Evolutionary conservation across 2,797 vertebrate genomes (phyloP).

Genomic region (Melanotaenia trifasciata): DNA sequence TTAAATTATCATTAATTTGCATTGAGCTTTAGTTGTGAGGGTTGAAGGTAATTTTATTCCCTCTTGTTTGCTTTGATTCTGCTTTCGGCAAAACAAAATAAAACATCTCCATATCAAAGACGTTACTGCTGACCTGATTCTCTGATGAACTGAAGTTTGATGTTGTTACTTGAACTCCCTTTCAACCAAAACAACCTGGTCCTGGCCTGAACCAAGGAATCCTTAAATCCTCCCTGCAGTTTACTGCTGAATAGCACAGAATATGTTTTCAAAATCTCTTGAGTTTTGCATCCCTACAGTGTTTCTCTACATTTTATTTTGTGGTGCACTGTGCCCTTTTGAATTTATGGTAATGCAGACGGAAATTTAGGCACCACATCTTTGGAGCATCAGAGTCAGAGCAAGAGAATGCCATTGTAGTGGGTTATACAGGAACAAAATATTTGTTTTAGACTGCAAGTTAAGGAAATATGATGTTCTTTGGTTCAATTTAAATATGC

Average conservation of each 20-base stretch:
- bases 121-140: conserved; percentile 36
- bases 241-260: not conserved
- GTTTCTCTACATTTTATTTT: not conserved
- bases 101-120: conserved; percentile 63
- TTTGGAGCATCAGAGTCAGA: not conserved
- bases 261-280: not conserved
- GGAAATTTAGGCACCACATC: not conserved
- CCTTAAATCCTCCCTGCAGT: not conserved
- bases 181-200: conserved; percentile 5
- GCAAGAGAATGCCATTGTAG: no score
- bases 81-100: conserved; percentile 41
- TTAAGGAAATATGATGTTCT: no score
- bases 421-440: no score
- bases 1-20: conserved; percentile 8
- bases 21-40: conserved; percentile 3
- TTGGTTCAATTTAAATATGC: no score
- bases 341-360: not conserved
- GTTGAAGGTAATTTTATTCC: conserved; percentile 43
- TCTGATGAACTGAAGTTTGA: conserved; percentile 16
- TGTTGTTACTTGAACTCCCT: conserved; percentile 12
- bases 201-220: conserved; percentile 2
- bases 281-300: no score
- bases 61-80: conserved; percentile 38
- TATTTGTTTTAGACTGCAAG: not conserved
- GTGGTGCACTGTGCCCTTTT: not conserved